Percentiles rank a stretch among this genome's conserved stretches.
Evolutionary conservation across 2,113 vertebrate species (phyloP).

Genomic region (Poeciliopsis prolifica): DNA sequence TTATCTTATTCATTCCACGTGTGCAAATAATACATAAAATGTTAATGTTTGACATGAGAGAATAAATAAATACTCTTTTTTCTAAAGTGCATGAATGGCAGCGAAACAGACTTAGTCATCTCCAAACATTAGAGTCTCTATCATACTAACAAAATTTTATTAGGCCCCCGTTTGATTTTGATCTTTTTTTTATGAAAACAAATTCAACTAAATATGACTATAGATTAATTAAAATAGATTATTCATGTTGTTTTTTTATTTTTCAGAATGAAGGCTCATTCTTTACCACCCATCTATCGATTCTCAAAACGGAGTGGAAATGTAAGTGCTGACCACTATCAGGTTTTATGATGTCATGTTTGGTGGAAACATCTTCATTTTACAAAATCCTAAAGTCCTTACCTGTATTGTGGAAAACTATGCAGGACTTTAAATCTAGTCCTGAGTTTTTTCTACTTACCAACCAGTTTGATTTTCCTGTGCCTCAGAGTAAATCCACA

Average conservation of each 20-base stretch:
- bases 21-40: too few relatives aligned
- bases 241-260: constrained; percentile 22
- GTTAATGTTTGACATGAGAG: too few relatives aligned
- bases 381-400: not conserved
- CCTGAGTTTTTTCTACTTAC: not conserved
- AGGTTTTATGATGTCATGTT: not conserved
- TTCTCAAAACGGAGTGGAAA: constrained; percentile 87
- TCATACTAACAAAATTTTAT: too few relatives aligned
- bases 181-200: too few relatives aligned
- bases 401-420: not conserved
- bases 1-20: too few relatives aligned
- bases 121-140: too few relatives aligned
- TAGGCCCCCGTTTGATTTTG: too few relatives aligned
- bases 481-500: constrained; percentile 80
- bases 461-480: not conserved
- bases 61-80: too few relatives aligned
- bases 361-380: not conserved
- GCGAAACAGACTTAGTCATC: too few relatives aligned
- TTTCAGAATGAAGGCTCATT: constrained; percentile 87
- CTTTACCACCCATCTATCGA: constrained; percentile 87
- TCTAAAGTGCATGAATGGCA: too few relatives aligned
- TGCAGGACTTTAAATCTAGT: not conserved
- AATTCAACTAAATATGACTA: too few relatives aligned
- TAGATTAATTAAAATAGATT: not conserved
- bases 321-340: constrained; percentile 80